Conservation (phyloP, 2,797 vertebrate genomes). For the Borostomias antarcticus region DNA sequence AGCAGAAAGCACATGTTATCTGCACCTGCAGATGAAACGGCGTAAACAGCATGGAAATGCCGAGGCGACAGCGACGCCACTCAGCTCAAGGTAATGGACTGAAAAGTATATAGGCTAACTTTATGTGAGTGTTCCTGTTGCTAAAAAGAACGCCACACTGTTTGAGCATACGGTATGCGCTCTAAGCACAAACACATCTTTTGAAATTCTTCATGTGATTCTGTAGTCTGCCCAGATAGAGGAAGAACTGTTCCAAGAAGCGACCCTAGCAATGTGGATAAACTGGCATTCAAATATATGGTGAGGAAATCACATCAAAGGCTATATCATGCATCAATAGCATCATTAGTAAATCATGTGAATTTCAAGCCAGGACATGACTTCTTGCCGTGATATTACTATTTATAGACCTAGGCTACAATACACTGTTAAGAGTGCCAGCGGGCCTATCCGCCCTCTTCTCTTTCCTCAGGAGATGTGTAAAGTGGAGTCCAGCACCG, state of each 20-base stretch:
- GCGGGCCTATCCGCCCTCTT: slow-evolving; percentile 17
- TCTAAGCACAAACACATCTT: background rate
- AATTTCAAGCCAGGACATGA: too few species aligned
- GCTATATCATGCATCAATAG: background rate
- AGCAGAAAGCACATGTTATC: background rate
- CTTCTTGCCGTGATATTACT: background rate
- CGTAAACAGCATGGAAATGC: slow-evolving; percentile 43
- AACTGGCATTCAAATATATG: slow-evolving; percentile 77
- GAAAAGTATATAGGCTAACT: background rate
- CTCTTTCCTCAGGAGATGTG: slow-evolving; percentile 77
- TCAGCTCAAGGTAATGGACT: slow-evolving; percentile 43
- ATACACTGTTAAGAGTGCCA: too few species aligned
- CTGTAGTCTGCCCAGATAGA: slow-evolving; percentile 50
- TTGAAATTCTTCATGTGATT: background rate
- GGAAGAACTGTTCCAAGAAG: slow-evolving; percentile 39
- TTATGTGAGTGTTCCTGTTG: background rate
- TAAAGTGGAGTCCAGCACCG: slow-evolving; percentile 82
- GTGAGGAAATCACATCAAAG: slow-evolving; percentile 56
- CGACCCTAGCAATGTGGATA: slow-evolving; percentile 63
- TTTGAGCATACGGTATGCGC: background rate
- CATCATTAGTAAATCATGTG: background rate
- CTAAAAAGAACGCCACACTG: too few species aligned
- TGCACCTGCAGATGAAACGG: background rate
- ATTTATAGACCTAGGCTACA: background rate
- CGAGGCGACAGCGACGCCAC: slow-evolving; percentile 38